phyloP scores from a whole-genome alignment of 35 echinoderm and acorn worm species.

The Apostichopus japonicus region DNA sequence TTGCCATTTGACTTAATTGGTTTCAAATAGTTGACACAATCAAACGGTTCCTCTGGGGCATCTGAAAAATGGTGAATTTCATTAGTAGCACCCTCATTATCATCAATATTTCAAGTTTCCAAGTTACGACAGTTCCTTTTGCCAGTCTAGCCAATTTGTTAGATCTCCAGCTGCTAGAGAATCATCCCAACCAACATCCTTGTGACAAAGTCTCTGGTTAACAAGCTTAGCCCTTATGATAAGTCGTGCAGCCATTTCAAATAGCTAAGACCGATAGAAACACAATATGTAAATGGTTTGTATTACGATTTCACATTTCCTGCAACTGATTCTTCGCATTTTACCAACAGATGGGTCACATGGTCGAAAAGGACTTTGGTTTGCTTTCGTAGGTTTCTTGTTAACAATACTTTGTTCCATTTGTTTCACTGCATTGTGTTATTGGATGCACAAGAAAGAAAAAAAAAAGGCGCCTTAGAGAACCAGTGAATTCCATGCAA shows the following conservation, averaged over 20 bases:
- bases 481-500: no score
- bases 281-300: no score
- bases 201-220: not conserved
- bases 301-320: no score
- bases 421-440: no score
- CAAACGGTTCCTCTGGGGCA: slow-evolving; percentile 57
- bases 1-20: not conserved
- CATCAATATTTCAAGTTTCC: not conserved
- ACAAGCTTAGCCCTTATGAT: slow-evolving; percentile 26
- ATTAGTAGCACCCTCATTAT: not conserved
- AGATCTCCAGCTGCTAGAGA: slow-evolving; percentile 19
- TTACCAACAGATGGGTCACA: no score
- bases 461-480: no score
- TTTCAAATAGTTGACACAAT: slow-evolving; percentile 46
- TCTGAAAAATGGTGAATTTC: slow-evolving; percentile 73
- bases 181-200: slow-evolving; percentile 43
- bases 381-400: no score
- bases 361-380: no score
- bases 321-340: no score
- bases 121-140: slow-evolving; percentile 61
- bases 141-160: slow-evolving; percentile 58
- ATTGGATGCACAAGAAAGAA: no score
- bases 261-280: no score
- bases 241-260: slow-evolving; percentile 22
- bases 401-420: no score